Percentiles rank a stretch among this genome's conserved stretches.
phyloP scores from a whole-genome alignment of 1,140 invertebrate genomes.

The Papilio polyxenes region DNA sequence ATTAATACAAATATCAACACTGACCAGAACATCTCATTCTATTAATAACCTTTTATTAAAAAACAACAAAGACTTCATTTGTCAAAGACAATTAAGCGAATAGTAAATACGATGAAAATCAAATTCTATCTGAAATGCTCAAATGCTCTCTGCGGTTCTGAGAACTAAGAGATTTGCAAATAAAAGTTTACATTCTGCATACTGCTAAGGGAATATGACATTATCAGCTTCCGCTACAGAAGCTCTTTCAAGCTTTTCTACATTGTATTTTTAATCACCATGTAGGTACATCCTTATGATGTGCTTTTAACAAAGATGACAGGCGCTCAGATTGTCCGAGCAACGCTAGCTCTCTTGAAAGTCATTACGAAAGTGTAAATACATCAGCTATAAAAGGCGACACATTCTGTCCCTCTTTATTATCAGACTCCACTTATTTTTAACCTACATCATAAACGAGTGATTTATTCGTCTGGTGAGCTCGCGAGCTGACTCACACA shows the following conservation, averaged over 20 bases:
- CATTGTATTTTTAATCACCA: neutral
- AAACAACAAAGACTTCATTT: neutral
- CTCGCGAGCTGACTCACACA: slow-evolving; percentile 25
- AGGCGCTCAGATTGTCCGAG: neutral
- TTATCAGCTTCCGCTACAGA: neutral
- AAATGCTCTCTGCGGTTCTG: no score
- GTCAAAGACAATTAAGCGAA: neutral
- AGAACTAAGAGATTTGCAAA: neutral
- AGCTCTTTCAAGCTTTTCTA: neutral
- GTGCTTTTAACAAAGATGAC: neutral
- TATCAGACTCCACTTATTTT: slow-evolving; percentile 36
- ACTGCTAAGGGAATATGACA: no score
- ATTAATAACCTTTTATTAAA: neutral
- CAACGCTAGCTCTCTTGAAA: slow-evolving; percentile 15
- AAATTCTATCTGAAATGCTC: neutral
- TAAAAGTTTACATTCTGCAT: neutral
- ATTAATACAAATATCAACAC: neutral
- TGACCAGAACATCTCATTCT: no score
- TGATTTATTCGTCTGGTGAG: slow-evolving; percentile 36
- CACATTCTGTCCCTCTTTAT: slow-evolving; percentile 35
- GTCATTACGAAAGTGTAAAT: slow-evolving; percentile 21
- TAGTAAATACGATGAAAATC: neutral
- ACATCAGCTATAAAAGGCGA: slow-evolving; percentile 27
- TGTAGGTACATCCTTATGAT: neutral
- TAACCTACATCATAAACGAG: slow-evolving; percentile 37